phyloP scores from a whole-genome alignment of 2,113 vertebrate species.

The Oreotrochilus melanogaster region DNA sequence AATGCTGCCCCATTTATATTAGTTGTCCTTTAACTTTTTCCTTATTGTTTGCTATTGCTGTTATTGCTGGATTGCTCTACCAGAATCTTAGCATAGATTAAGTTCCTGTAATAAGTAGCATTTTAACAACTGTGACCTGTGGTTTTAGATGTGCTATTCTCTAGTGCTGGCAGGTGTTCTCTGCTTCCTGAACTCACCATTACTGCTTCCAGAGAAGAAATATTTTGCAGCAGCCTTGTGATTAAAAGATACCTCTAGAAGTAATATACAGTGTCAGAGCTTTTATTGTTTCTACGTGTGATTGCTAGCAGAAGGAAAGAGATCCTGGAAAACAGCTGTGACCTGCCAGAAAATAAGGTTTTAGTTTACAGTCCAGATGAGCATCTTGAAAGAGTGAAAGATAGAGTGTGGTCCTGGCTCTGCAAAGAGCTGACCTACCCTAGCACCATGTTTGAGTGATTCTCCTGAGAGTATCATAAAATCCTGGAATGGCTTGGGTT shows the following conservation, averaged over 20 bases:
- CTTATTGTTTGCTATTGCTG: background rate
- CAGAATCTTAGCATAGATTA: background rate
- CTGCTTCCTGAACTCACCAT: background rate
- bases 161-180: background rate
- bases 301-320: background rate
- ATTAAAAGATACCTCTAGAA: background rate
- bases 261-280: background rate
- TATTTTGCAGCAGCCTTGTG: background rate
- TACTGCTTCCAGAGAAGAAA: background rate
- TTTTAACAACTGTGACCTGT: background rate
- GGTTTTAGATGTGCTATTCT: background rate
- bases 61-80: background rate
- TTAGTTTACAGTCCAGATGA: background rate
- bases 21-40: background rate
- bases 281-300: background rate
- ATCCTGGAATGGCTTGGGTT: background rate
- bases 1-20: background rate
- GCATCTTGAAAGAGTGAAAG: background rate
- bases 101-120: background rate
- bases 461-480: background rate
- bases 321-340: background rate
- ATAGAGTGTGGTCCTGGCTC: background rate
- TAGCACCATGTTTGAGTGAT: background rate
- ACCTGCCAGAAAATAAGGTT: background rate
- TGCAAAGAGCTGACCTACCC: background rate